phyloP scores from a whole-genome alignment of 2,888 invertebrate genomes.

The Eupeodes latifasciatus region DNA sequence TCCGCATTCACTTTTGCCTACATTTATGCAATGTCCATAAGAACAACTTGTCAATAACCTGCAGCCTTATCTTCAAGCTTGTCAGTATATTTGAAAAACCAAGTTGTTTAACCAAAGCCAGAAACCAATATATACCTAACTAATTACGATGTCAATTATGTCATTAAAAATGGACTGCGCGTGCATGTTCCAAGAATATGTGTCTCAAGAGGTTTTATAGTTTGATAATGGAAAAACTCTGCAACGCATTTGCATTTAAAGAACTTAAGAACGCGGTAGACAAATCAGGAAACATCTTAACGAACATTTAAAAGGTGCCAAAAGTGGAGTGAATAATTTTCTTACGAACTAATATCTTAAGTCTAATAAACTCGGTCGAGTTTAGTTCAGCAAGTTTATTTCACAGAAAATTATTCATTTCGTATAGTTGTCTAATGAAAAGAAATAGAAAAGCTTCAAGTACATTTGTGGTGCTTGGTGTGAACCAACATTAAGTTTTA shows the following conservation, averaged over 20 bases:
- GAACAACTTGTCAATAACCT: constrained; percentile 44
- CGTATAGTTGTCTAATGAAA: too few relatives aligned
- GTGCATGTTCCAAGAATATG: background rate
- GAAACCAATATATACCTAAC: too few relatives aligned
- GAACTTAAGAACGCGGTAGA: background rate
- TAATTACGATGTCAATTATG: constrained; percentile 70
- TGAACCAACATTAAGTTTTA: too few relatives aligned
- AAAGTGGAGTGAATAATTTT: too few relatives aligned
- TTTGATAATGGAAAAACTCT: background rate
- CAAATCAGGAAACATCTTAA: too few relatives aligned
- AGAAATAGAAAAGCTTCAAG: too few relatives aligned
- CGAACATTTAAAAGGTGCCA: too few relatives aligned
- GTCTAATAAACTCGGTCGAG: too few relatives aligned
- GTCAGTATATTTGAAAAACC: constrained; percentile 19
- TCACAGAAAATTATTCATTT: too few relatives aligned
- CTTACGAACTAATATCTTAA: too few relatives aligned
- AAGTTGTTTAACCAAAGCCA: constrained; percentile 65
- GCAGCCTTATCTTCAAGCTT: constrained; percentile 7
- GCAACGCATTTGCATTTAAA: background rate
- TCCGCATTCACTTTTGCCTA: constrained; percentile 55
- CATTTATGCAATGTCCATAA: constrained; percentile 11
- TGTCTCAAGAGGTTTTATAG: constrained; percentile 11
- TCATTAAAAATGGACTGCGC: constrained; percentile 44
- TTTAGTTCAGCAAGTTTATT: too few relatives aligned
- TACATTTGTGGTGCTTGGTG: too few relatives aligned